Evolutionary conservation across 2,888 invertebrate species (phyloP), one percentile per base, ranked within the genome.

Genomic region (Monochamus alternatus): DNA sequence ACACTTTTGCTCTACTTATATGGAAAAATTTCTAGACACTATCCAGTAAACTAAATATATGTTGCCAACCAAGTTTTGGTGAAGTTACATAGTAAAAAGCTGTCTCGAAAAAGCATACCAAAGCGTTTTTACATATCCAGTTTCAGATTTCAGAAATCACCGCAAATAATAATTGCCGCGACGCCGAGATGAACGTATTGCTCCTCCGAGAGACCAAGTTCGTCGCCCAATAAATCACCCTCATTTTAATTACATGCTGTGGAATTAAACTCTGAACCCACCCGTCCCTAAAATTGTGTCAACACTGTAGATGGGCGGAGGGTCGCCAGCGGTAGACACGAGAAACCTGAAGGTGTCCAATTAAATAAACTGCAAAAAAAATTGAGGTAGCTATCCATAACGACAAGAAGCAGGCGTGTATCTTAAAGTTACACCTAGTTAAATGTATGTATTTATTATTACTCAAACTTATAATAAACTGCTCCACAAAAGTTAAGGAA

Each of bases 231-330:
- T 63, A 63, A 63, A 63, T 63, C 62, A 38, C 43, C 43, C 8
- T 43, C 38, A 43, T 63, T 63, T 63, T 63, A 63, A 63, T 63
- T 63, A 63, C 43, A 38, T 63, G 22, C 62, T 43, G 38, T 63
- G 43, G 43, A 63, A 63, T 63, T 63, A 63, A 63, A 63, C 62
- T 63, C 14, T 38, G 43, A 38, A 43, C 62, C 62, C n/a, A 0
- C 43, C 14, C 43, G 14, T 14, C n/a, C 43, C 38, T 63, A 63
- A 43, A 63, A 43, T 38, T 63, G 43, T 38, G 43, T 43, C 62
- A 43, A 63, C 43, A 43, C 3, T 5, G 43, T 8, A 3, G 38
- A 7, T 12, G 43, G 62, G 43, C 14, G 10, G 10, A 47, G 47
- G 62, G 38, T 63, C 38, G 8, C 12, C 43, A 12, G 32, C 62